Percentiles rank a stretch among this genome's conserved stretches.
phyloP scores from a whole-genome alignment of 2,888 invertebrate species.

The Lepidochrysops patricia region DNA sequence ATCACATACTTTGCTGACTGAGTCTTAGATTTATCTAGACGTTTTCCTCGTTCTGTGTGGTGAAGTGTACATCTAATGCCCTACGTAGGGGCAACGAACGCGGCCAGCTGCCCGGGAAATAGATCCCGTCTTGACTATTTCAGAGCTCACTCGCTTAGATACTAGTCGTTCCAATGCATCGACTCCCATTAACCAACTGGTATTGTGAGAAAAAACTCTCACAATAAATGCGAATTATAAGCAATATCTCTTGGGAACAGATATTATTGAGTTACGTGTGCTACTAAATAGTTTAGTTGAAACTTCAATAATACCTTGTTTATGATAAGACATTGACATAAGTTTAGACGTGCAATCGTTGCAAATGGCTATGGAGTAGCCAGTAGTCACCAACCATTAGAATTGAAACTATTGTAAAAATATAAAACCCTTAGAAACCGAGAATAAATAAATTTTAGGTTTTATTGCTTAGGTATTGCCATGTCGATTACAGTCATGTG shows the following conservation, averaged over 20 bases:
- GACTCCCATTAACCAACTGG: constrained; percentile 42
- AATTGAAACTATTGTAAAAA: too few species aligned
- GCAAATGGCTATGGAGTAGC: too few species aligned
- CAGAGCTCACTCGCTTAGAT: constrained; percentile 60
- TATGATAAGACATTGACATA: too few species aligned
- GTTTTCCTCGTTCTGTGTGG: neutral
- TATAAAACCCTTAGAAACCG: too few species aligned
- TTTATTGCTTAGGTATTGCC: too few species aligned
- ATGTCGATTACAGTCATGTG: too few species aligned
- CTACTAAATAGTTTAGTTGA: too few species aligned
- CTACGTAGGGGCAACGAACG: constrained; percentile 66
- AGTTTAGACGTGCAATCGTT: too few species aligned
- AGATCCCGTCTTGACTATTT: constrained; percentile 72
- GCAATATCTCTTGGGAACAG: constrained; percentile 24
- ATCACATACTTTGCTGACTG: too few species aligned
- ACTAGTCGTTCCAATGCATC: constrained; percentile 42
- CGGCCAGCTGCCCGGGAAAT: constrained; percentile 71
- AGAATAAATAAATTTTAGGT: too few species aligned
- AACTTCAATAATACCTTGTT: too few species aligned
- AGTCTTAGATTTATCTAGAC: neutral
- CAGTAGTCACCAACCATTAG: too few species aligned
- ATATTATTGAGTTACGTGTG: neutral
- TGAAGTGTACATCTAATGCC: constrained; percentile 67
- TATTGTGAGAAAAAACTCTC: constrained; percentile 44
- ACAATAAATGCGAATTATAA: constrained; percentile 23